phyloP scores from a whole-genome alignment of 2,797 vertebrate species.

The Cossypha polioptera region DNA sequence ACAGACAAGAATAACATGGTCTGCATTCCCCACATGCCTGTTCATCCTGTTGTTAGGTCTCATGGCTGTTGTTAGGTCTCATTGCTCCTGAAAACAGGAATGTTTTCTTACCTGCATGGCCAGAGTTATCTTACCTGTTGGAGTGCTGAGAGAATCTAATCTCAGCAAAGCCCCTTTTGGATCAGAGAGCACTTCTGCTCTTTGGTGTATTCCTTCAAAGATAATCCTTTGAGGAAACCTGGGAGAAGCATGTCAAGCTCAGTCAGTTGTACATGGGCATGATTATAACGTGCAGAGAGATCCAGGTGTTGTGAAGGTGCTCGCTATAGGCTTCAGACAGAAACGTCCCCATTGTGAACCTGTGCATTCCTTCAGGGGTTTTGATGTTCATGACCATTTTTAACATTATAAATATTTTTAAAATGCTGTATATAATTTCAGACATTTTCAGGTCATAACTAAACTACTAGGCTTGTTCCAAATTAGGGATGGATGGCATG shows the following conservation, averaged over 20 bases:
- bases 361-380: not conserved
- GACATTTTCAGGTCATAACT: slow-evolving; percentile 37
- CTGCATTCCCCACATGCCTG: slow-evolving; percentile 13
- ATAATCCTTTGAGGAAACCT: not conserved
- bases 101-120: slow-evolving; percentile 36
- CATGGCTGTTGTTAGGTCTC: not conserved
- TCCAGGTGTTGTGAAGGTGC: not conserved
- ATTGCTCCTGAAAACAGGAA: not conserved
- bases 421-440: slow-evolving; percentile 32
- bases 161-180: not conserved
- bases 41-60: not conserved
- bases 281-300: not conserved
- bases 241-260: not conserved
- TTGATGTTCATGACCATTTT: not conserved
- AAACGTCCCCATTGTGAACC: not conserved
- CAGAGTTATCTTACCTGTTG: slow-evolving; percentile 29
- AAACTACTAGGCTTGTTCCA: not conserved
- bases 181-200: not conserved
- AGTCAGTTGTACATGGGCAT: not conserved
- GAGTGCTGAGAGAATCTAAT: not conserved
- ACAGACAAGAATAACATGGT: not conserved
- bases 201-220: not conserved
- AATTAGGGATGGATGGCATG: not conserved
- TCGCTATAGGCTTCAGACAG: not conserved
- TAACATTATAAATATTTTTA: not conserved